phyloP scores from a whole-genome alignment of 1,140 invertebrate genomes.

The Aphelinus atriplicis region DNA sequence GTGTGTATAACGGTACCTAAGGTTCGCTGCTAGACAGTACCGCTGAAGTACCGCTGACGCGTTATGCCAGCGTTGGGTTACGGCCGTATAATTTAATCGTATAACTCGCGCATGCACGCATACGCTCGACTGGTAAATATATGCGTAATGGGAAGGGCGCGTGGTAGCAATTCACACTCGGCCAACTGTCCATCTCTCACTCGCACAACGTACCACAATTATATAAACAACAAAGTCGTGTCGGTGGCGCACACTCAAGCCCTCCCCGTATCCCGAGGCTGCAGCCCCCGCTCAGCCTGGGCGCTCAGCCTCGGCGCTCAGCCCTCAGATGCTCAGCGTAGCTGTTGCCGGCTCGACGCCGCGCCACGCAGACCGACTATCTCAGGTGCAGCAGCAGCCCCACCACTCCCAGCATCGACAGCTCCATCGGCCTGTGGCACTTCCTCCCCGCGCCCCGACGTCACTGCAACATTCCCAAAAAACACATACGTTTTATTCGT shows the following conservation, averaged over 20 bases:
- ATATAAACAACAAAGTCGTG: conserved; percentile 37
- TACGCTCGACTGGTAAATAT: not conserved
- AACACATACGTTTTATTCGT: too few relatives aligned
- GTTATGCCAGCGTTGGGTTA: too few relatives aligned
- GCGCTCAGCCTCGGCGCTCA: too few relatives aligned
- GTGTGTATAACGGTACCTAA: too few relatives aligned
- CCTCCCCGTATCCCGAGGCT: too few relatives aligned
- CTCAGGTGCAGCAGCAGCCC: conserved; percentile 51
- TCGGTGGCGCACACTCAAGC: too few relatives aligned
- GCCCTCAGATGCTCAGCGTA: not conserved
- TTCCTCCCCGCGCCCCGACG: conserved; percentile 48
- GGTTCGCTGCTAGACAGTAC: too few relatives aligned
- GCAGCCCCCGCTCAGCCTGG: too few relatives aligned
- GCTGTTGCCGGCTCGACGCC: not conserved
- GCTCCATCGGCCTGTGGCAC: conserved; percentile 33
- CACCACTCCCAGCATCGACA: conserved; percentile 45
- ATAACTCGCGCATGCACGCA: not conserved
- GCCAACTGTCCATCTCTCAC: not conserved
- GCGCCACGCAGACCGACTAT: conserved; percentile 47
- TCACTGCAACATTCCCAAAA: conserved; percentile 52
- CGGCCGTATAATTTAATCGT: not conserved
- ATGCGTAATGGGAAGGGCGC: too few relatives aligned
- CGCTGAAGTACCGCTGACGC: too few relatives aligned
- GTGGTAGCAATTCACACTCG: too few relatives aligned
- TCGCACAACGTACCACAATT: conserved; percentile 31